Base-by-base conservation (phyloP, 2,113 vertebrate species). In the Rana temporaria region DNA sequence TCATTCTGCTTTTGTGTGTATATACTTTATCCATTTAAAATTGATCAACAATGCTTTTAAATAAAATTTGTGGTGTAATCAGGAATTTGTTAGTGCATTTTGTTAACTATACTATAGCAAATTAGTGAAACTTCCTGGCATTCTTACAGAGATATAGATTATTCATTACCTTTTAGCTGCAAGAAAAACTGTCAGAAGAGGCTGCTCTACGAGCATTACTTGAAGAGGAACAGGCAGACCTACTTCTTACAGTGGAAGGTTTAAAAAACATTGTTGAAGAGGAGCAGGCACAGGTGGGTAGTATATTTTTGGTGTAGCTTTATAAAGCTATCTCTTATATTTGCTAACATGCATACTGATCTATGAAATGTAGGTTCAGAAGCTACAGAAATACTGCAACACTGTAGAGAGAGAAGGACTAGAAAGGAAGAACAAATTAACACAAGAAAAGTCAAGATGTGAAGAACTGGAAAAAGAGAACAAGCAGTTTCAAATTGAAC, bases 221-320 rank as follows among this genome's bases (percentile, higher is more conserved):
- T 32, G 90, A 93, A 86, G 86, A 90, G 85, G 91, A 90, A 65
- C 91, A 88, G 24, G 85, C 84, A 56, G 74, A 86, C 18, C 86
- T 94, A 84, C 85, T 94, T 16, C 86, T 84, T 84, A 88, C 79
- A 59, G 84, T 95, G 52, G 85, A 92, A 77, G 91, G 92, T 81
- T 89, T 93, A 92, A 92, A 89, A 82, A 81, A 68, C 68, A 84
- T 78, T 14, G 87, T 93, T 84, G 91, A 93, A 67, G 55, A 69
- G 53, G 92, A 94, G 81, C 85, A 52, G 71, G 86, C 88, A 77
- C 90, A 93, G 91, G 94, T 94, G 84, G 48, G 48, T 14, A 62
- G 20, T 22, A 17, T 48, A 48, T 64, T 14, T 38, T 19, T 67
- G 20, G 42, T 26, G 52, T 6, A 53, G 0, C 20, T 30, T 15